Base-by-base conservation (phyloP, 2,888 invertebrate species). In the Siphlonurus alternatus region DNA sequence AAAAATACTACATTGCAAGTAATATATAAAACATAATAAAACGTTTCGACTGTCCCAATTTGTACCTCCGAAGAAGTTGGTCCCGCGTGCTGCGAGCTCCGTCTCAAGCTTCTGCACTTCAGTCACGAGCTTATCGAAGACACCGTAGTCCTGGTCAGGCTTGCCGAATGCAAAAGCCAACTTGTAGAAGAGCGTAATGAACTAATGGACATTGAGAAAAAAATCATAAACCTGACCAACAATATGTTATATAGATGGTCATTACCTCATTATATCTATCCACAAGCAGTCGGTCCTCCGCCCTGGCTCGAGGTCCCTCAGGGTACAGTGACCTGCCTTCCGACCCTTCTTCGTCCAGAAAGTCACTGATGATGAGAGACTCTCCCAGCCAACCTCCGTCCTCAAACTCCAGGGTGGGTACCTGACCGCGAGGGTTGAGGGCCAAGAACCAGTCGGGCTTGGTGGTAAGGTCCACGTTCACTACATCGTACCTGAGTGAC, bases 401-500 rank as follows among this genome's bases (percentile, higher is more conserved):
- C 70, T 84, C 81, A 22, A 20, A 56, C 72, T 91, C 88, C 54
- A 93, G 72, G 1, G 87, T 85, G 7, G 93, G 93, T 24, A 92
- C 88, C 72, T 85, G 85, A 66, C 74, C 75, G 2, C 71, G 67
- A 2, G 74, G 74, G 63, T 72, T 74, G 66, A 71, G 73, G 2
- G 81, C 81, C n/a, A 80, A 74, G 18, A 87, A 78, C 93, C 93
- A 93, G 70, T 89, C 89, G 0, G 93, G 93, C 73, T 91, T 91
- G 62, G 84, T 79, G 22, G 82, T 81, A 68, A 75, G 70, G 63
- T 75, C 72, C 38, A 76, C 71, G 72, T 84, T 86, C 51, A 90
- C 83, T 19, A 82, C 78, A 71, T 92, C 89, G 71, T 89, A 84
- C 65, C 81, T 83, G 59, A 64, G 25, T 53, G 19, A n/a, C n/a